These are phyloP conservation scores for Paraescarpia echinospica DNA, from an alignment of 1,140 invertebrate species.

Conservation along the genomic window DNA sequence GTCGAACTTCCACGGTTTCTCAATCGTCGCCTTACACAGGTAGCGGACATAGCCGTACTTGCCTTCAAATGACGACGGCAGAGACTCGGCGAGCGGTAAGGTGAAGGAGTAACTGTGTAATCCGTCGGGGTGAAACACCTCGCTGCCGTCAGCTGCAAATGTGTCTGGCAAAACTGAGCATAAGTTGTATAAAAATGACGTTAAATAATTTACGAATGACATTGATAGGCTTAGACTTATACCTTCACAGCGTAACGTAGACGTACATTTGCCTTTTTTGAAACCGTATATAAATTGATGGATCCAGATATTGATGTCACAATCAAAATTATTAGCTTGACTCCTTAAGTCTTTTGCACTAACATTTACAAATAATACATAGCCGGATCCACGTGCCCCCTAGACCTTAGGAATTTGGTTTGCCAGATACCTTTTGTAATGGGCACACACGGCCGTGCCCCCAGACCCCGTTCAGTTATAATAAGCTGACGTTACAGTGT, in stretches of 20 bases:
- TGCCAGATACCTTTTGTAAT: too few relatives aligned
- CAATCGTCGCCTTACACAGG: constrained; percentile 56
- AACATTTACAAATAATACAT: too few relatives aligned
- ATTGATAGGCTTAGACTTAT: too few relatives aligned
- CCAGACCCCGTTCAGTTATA: too few relatives aligned
- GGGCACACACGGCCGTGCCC: too few relatives aligned
- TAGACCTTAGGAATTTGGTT: too few relatives aligned
- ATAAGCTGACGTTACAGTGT: too few relatives aligned
- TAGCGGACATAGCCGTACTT: constrained; percentile 59
- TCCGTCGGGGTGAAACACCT: constrained; percentile 42
- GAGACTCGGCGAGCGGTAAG: constrained; percentile 58
- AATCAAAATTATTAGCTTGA: background rate
- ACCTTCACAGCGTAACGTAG: too few relatives aligned
- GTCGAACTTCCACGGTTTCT: constrained; percentile 50
- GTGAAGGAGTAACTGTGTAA: constrained; percentile 60
- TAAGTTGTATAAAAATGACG: background rate
- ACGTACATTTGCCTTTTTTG: too few relatives aligned
- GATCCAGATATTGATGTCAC: background rate
- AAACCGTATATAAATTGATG: too few relatives aligned
- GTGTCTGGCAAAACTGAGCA: background rate
- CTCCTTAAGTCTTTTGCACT: too few relatives aligned
- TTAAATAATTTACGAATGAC: background rate
- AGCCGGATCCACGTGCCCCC: too few relatives aligned
- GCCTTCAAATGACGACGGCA: constrained; percentile 61
- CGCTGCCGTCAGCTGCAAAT: constrained; percentile 21